Evolutionary conservation across 2,113 vertebrate genomes (phyloP), one percentile per base, ranked within the genome.

Genomic region (Arenaria interpres): DNA sequence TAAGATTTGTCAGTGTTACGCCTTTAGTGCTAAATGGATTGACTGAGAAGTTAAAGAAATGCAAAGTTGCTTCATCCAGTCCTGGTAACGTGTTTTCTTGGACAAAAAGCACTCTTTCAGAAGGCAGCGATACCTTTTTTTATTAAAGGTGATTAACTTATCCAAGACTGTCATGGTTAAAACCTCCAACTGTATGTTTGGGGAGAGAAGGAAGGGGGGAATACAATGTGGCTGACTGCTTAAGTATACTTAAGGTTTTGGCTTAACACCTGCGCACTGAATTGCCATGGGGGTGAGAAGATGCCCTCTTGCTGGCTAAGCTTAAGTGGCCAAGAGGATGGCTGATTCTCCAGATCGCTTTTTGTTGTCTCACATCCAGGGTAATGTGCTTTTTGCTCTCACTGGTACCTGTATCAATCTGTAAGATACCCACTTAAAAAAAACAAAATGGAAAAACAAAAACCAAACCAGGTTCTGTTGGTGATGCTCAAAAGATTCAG

Each of bases 31-130:
- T 76, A 10, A 85, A 82, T 37, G 22, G 5, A 13, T 60, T 68
- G 78, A 50, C 33, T 45, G 50, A n/a, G 35, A 69, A 83, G 63
- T 25, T 59, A 35, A 71, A 67, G 67, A 85, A 90, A 75, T 18
- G 17, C 41, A 41, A 45, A 7, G 12, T 69, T 73, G 25, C 24
- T 89, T 91, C 37, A 41, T 37, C 50, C 14, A 15, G 54, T 77
- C 75, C 39, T 75, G 39, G 50, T 83, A 53, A 30, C 0, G 0
- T 21, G 0, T 62, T 12, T 0, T 67, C 81, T 75, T 32, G 33
- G 67, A 64, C 54, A 53, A 57, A 75, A 85, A 69, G 7, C 28
- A 62, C 12, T n/a, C 4, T 62, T 84, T 76, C 63, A 68, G 60
- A 77, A 78, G 66, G 43, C 72, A 86, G 32, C 20, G 12, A 30